These are phyloP conservation scores for Otolemur garnettii DNA, from an alignment of 2,113 vertebrate species.

Conservation along the genomic window DNA sequence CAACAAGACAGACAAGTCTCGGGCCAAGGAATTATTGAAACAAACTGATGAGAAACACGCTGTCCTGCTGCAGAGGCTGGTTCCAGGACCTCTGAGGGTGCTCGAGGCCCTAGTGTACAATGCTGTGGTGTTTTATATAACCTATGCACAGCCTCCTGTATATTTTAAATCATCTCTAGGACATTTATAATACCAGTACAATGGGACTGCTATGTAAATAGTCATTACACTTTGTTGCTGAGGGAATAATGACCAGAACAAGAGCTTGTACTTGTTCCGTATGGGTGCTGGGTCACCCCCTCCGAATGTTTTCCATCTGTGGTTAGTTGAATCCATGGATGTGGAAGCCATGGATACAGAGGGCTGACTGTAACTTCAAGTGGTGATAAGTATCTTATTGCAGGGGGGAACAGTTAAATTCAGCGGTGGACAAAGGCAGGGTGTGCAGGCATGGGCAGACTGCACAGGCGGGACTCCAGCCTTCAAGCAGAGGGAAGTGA, in stretches of 20 bases:
- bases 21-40: background rate
- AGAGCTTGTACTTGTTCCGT: background rate
- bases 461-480: too few species aligned
- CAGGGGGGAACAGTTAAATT: too few species aligned
- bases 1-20: background rate
- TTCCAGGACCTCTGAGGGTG: background rate
- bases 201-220: background rate
- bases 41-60: background rate
- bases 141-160: background rate
- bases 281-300: background rate
- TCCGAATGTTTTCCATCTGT: background rate
- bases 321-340: background rate
- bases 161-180: background rate
- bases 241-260: background rate
- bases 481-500: too few species aligned
- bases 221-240: background rate
- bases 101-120: background rate
- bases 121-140: background rate
- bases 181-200: background rate
- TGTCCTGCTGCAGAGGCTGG: background rate
- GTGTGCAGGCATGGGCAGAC: fast-evolving
- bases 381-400: background rate
- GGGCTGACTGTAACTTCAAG: background rate
- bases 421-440: background rate
- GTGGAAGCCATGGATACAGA: background rate